Evolutionary conservation across 1,140 invertebrate species (phyloP), one percentile per base, ranked within the genome.

Genomic region (Drosophila neocordata): DNA sequence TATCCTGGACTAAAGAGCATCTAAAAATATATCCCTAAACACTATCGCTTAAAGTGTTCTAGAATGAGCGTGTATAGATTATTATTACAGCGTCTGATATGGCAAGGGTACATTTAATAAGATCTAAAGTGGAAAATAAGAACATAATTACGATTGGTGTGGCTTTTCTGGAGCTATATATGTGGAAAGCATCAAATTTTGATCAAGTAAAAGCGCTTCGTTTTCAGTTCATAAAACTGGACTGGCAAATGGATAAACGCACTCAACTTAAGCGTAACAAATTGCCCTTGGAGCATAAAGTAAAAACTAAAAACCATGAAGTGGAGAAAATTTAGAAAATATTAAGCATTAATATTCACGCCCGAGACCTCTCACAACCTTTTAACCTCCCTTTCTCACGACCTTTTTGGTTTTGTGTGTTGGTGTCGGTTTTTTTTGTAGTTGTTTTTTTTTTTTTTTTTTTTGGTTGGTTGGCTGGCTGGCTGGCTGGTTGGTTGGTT

Each of bases 331-430:
- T 48, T 48, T 69, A 77, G 65, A 79, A 79, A 83, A 81, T 80
- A 76, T 75, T 60, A 72, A 64, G 62, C 80, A 83, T 83, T 79
- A 83, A 83, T 79, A 83, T 79, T 79, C 79, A 83, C 76, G 51
- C 79, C 64, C 66, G 34, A 27, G 38, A 15, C 20, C 38, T 60
- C 20, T 56, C n/a, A 56, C 15, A 56, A 56, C 53, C 53, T 34
- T 56, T 34, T 27, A 3, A 8, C 41, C 15, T 48, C 15, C 15
- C 15, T 44, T 44, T 35, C 61, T 48, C 13, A 9, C 35, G 64
- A 71, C 56, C 69, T 56, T 61, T 38, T 38, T 27, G 38, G 35
- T 48, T 48, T 48, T 48, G 41, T 48, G 41, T 48, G 41, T 48
- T 48, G 41, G 15, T 48, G 41, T 48, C n/a, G 41, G 15, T 6